phyloP scores from a whole-genome alignment of 2,113 vertebrate species.

The Nothobranchius kuhntae region DNA sequence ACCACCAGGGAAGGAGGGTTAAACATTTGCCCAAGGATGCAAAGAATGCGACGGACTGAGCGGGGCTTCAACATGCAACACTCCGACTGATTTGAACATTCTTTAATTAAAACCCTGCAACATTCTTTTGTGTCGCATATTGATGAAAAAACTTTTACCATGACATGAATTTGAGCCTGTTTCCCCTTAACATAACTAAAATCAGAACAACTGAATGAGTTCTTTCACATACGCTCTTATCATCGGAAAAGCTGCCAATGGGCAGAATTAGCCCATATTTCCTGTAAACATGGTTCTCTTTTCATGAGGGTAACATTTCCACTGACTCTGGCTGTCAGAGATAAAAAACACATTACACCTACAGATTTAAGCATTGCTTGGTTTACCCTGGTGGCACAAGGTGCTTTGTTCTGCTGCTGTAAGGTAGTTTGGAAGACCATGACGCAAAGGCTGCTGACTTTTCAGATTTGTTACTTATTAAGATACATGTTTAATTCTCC shows the following conservation, averaged over 20 bases:
- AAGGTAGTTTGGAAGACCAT: neutral
- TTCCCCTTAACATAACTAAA: too few species aligned
- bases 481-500: neutral
- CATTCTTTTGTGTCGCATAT: too few species aligned
- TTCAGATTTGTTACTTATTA: neutral
- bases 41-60: too few species aligned
- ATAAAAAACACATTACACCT: conserved; percentile 5
- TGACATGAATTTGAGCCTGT: too few species aligned
- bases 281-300: neutral
- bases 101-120: too few species aligned
- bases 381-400: neutral
- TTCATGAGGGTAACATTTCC: neutral
- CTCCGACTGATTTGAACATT: too few species aligned
- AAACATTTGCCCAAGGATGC: too few species aligned
- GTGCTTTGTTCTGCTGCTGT: neutral
- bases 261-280: conserved; percentile 6
- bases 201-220: neutral
- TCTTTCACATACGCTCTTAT: neutral
- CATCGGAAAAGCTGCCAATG: neutral
- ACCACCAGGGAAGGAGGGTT: too few species aligned
- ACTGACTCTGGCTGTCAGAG: neutral
- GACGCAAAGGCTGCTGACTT: neutral
- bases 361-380: neutral
- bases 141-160: too few species aligned
- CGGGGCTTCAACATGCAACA: too few species aligned